These are phyloP conservation scores for Plutella xylostella DNA, from an alignment of 2,888 invertebrate species.

Conservation along the genomic window DNA sequence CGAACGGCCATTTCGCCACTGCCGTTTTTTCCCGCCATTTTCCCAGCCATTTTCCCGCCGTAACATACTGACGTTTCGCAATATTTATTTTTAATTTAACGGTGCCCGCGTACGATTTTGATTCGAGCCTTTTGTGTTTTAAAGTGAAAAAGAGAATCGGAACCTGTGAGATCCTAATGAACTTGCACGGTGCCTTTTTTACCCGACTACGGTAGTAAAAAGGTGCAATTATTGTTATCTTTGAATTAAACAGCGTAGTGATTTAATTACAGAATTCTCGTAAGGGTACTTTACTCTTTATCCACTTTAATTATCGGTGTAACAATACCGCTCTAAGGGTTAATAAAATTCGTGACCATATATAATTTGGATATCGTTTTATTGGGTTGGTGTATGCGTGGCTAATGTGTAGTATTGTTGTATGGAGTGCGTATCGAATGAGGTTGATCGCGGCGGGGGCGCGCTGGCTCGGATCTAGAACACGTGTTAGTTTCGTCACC, in stretches of 20 bases:
- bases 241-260: not conserved
- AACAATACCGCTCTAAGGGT: too few species aligned
- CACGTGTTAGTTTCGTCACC: slow-evolving; percentile 54
- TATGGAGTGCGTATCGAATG: slow-evolving; percentile 42
- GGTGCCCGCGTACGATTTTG: slow-evolving; percentile 56
- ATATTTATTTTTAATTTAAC: slow-evolving; percentile 70
- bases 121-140: slow-evolving; percentile 49
- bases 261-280: slow-evolving; percentile 1
- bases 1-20: slow-evolving; percentile 40
- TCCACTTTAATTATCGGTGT: not conserved
- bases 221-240: not conserved
- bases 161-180: slow-evolving; percentile 1
- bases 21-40: slow-evolving; percentile 30
- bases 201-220: not conserved
- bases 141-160: not conserved
- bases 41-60: slow-evolving; percentile 44
- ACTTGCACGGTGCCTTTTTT: not conserved
- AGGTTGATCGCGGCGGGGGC: slow-evolving; percentile 42
- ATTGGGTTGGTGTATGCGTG: not conserved
- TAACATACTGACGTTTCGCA: slow-evolving; percentile 68
- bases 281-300: not conserved
- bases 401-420: slow-evolving; percentile 1
- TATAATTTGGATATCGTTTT: too few species aligned
- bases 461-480: slow-evolving; percentile 34
- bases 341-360: too few species aligned